Evolutionary conservation across 2,113 vertebrate genomes (phyloP).

Genomic region (Diadophis punctatus): DNA sequence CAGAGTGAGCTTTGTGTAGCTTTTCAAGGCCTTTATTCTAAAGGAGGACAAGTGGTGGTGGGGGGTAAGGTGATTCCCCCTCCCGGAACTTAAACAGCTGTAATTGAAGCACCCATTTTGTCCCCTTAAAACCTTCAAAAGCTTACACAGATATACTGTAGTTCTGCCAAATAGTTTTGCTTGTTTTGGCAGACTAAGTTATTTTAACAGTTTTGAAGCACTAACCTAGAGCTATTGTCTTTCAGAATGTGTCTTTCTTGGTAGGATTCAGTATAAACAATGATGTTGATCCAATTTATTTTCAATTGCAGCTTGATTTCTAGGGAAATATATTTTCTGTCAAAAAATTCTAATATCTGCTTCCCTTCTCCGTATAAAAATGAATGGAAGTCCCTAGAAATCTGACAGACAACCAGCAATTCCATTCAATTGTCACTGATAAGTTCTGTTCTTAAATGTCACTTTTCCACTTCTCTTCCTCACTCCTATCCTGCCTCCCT

Average conservation of each 20-base stretch:
- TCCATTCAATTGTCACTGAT: constrained; percentile 1
- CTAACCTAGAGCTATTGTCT: neutral
- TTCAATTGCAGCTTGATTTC: constrained; percentile 27
- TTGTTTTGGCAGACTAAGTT: neutral
- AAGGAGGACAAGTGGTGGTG: neutral
- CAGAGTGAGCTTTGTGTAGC: neutral
- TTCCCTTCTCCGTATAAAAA: constrained; percentile 21
- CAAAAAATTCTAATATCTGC: constrained; percentile 5
- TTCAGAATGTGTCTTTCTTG: neutral
- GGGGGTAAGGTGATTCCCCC: too few species aligned
- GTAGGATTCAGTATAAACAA: neutral
- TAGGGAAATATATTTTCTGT: constrained; percentile 21
- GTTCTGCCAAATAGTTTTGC: neutral
- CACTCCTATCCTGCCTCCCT: neutral
- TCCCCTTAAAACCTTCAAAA: neutral
- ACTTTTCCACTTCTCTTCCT: constrained; percentile 38
- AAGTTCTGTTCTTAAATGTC: constrained; percentile 15
- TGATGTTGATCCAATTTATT: constrained; percentile 15
- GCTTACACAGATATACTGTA: neutral
- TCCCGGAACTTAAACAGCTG: neutral
- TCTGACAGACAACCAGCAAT: constrained; percentile 10
- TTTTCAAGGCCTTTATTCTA: neutral
- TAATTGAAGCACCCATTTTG: neutral
- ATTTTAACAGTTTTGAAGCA: constrained; percentile 1
- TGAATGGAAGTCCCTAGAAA: neutral